A percentile compares a stretch with the other conserved stretches of the same genome.
Conservation (phyloP, 2,888 invertebrate genomes). For the Pemphredon lugubris region DNA sequence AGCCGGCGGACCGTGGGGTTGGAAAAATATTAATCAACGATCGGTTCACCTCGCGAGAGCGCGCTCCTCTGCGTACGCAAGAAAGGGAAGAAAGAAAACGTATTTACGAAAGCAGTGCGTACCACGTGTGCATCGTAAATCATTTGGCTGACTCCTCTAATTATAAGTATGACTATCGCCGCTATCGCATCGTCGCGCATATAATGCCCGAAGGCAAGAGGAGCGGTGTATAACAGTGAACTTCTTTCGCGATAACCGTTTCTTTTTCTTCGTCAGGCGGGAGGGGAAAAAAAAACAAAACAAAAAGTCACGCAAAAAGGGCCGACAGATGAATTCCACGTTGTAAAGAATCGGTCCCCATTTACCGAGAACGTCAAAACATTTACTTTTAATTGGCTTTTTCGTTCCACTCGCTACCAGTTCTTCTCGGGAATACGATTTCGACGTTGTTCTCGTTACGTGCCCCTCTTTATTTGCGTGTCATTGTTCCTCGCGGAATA, state of each 20-base stretch:
- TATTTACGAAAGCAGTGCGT: slow-evolving; percentile 67
- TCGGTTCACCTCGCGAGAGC: slow-evolving; percentile 14
- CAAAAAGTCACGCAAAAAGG: slow-evolving; percentile 54
- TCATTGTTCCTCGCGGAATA: background rate
- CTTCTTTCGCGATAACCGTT: slow-evolving; percentile 8
- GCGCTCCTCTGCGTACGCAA: slow-evolving; percentile 9
- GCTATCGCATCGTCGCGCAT: slow-evolving; percentile 72
- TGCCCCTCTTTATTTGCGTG: background rate
- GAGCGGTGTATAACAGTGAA: slow-evolving; percentile 36
- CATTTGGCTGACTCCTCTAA: slow-evolving; percentile 76
- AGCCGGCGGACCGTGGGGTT: slow-evolving; percentile 28
- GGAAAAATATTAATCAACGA: slow-evolving; percentile 54
- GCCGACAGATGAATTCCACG: slow-evolving; percentile 66
- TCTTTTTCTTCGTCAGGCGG: slow-evolving; percentile 24
- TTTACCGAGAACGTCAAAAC: slow-evolving; percentile 59
- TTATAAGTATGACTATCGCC: slow-evolving; percentile 77
- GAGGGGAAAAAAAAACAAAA: slow-evolving; percentile 20
- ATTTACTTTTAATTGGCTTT: slow-evolving; percentile 49
- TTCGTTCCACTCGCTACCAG: background rate
- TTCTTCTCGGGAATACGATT: slow-evolving; percentile 1
- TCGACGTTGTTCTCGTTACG: background rate
- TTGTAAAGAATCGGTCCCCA: slow-evolving; percentile 49
- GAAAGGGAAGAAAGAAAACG: slow-evolving; percentile 17
- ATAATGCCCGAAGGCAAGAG: slow-evolving; percentile 66
- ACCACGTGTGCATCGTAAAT: slow-evolving; percentile 76